Conservation (phyloP, 2,888 invertebrate genomes). For the Cyclophora albipunctata region DNA sequence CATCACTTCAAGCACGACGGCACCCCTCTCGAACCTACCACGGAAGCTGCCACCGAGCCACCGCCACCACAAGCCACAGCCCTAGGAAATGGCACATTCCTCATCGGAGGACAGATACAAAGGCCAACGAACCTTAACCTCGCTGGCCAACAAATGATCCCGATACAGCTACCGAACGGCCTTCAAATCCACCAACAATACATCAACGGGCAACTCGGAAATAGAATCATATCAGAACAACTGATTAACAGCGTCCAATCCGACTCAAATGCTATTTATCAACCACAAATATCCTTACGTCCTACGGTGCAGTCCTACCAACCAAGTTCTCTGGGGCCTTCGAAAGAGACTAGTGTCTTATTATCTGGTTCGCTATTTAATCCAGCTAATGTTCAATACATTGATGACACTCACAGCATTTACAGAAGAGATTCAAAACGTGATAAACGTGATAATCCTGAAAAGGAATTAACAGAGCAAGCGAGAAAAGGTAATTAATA, state of each 20-base stretch:
- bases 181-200: slow-evolving; percentile 74
- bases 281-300: slow-evolving; percentile 29
- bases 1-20: slow-evolving; percentile 87
- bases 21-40: slow-evolving; percentile 73
- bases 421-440: slow-evolving; percentile 69
- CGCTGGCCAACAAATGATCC: slow-evolving; percentile 44
- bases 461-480: slow-evolving; percentile 42
- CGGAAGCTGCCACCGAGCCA: slow-evolving; percentile 73
- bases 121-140: slow-evolving; percentile 72
- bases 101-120: slow-evolving; percentile 80
- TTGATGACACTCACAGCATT: slow-evolving; percentile 74
- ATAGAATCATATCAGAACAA: slow-evolving; percentile 74
- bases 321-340: slow-evolving; percentile 36
- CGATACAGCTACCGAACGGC: slow-evolving; percentile 62
- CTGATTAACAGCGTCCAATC: slow-evolving; percentile 55
- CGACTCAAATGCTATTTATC: slow-evolving; percentile 24
- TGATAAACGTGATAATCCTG: slow-evolving; percentile 67
- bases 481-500: slow-evolving; percentile 26
- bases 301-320: slow-evolving; percentile 24
- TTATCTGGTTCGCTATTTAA: slow-evolving; percentile 66
- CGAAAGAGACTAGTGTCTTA: slow-evolving; percentile 49
- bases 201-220: slow-evolving; percentile 79
- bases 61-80: slow-evolving; percentile 63
- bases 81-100: slow-evolving; percentile 70
- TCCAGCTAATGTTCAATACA: slow-evolving; percentile 78